phyloP scores from a whole-genome alignment of 2,888 invertebrate species.

The Limnephilus rhombicus region DNA sequence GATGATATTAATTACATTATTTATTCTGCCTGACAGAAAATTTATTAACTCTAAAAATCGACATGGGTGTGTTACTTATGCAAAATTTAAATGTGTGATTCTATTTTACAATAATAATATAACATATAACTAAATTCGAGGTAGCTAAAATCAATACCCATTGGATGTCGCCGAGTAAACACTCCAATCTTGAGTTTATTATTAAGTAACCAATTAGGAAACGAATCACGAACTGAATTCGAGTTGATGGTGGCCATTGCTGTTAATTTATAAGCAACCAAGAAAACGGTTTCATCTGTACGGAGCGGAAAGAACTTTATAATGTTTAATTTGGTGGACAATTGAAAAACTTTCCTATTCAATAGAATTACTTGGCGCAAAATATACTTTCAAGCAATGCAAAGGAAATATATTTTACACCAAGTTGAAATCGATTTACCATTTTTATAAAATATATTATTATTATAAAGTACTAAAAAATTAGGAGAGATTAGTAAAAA shows the following conservation, averaged over 20 bases:
- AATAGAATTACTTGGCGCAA: not conserved
- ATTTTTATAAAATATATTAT: not conserved
- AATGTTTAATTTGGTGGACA: constrained; percentile 9
- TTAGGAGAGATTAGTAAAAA: no score
- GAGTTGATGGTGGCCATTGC: constrained; percentile 23
- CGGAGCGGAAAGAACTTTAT: not conserved
- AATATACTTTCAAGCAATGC: not conserved
- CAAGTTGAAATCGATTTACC: not conserved
- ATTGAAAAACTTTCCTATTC: constrained; percentile 8
- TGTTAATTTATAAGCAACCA: constrained; percentile 25
- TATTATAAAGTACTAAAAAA: not conserved
- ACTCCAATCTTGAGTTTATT: constrained; percentile 8
- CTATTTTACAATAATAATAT: not conserved
- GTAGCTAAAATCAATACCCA: not conserved
- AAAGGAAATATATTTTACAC: not conserved
- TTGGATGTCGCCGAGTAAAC: not conserved
- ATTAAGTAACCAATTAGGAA: constrained; percentile 18
- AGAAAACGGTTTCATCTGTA: not conserved
- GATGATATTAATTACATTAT: not conserved
- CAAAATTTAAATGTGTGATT: no score
- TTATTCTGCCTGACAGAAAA: not conserved
- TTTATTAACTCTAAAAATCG: no score
- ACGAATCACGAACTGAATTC: constrained; percentile 22
- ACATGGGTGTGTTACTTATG: no score
- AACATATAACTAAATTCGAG: not conserved